A percentile compares a stretch with the other conserved stretches of the same genome.
Conservation (phyloP, 2,888 invertebrate species). For the Torymus auratus region DNA sequence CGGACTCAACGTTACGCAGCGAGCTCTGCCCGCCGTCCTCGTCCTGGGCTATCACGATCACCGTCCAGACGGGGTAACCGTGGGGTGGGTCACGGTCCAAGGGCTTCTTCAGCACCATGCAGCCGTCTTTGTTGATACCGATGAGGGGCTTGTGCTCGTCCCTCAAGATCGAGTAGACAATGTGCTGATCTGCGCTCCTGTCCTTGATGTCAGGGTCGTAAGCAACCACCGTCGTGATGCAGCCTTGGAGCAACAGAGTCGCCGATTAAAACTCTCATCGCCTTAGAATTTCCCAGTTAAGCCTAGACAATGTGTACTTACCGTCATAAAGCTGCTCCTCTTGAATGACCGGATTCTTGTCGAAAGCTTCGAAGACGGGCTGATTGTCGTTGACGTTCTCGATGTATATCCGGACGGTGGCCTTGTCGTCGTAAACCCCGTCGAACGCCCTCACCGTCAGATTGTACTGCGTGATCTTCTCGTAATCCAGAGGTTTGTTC, state of each 20-base stretch:
- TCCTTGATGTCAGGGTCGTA: conserved; percentile 92
- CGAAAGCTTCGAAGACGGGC: conserved; percentile 86
- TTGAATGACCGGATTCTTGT: conserved; percentile 85
- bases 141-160: conserved; percentile 85
- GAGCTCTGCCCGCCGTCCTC: conserved; percentile 82
- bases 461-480: conserved; percentile 89
- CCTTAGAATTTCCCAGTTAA: no score
- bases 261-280: no score
- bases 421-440: conserved; percentile 89
- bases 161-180: conserved; percentile 86
- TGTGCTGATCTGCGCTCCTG: conserved; percentile 85
- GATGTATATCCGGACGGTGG: conserved; percentile 90
- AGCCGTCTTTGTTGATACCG: conserved; percentile 86
- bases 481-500: conserved; percentile 88
- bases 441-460: conserved; percentile 91
- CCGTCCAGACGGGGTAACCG: conserved; percentile 87
- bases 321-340: conserved; percentile 81
- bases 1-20: conserved; percentile 82
- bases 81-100: conserved; percentile 93
- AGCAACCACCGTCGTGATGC: conserved; percentile 81
- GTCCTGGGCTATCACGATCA: conserved; percentile 84
- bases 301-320: not conserved
- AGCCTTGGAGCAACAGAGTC: conserved; percentile 60
- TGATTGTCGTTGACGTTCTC: conserved; percentile 95
- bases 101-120: conserved; percentile 84